Percentiles rank a stretch among this genome's conserved stretches.
phyloP scores from a whole-genome alignment of 2,113 vertebrate genomes.

The Scomber colias region DNA sequence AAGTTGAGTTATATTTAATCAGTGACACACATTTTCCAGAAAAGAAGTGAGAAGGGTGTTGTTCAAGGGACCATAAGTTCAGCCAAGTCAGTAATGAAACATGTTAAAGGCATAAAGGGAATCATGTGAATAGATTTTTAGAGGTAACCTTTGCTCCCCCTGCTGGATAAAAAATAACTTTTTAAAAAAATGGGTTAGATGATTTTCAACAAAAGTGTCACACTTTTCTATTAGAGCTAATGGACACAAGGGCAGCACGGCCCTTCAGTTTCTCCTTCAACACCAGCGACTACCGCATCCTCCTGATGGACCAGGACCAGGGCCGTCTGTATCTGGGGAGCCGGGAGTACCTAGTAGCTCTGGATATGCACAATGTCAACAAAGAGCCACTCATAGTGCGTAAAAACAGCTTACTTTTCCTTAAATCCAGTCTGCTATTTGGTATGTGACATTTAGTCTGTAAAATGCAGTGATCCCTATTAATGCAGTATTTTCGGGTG shows the following conservation, averaged over 20 bases:
- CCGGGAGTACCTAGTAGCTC: slow-evolving; percentile 88
- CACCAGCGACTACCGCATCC: slow-evolving; percentile 89
- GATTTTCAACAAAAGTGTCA: slow-evolving; percentile 14
- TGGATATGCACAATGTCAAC: slow-evolving; percentile 91
- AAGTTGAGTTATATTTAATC: slow-evolving; percentile 78
- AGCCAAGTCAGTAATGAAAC: slow-evolving; percentile 59
- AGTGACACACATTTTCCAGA: slow-evolving; percentile 74
- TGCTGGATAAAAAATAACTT: slow-evolving; percentile 26
- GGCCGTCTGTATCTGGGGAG: slow-evolving; percentile 89
- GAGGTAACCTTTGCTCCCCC: slow-evolving; percentile 32
- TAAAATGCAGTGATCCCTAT: slow-evolving; percentile 22
- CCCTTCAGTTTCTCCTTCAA: slow-evolving; percentile 90
- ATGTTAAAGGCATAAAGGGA: slow-evolving; percentile 46
- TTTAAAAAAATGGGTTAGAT: not conserved
- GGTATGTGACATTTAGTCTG: slow-evolving; percentile 40
- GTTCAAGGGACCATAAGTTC: slow-evolving; percentile 47
- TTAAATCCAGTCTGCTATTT: slow-evolving; percentile 41
- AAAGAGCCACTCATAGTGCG: slow-evolving; percentile 90
- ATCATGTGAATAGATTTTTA: slow-evolving; percentile 17
- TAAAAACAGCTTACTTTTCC: slow-evolving; percentile 17
- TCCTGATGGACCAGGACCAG: slow-evolving; percentile 90
- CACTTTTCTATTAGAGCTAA: slow-evolving; percentile 79
- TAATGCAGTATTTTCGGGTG: slow-evolving; percentile 23
- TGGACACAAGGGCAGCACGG: slow-evolving; percentile 86
- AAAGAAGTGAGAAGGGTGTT: slow-evolving; percentile 42